phyloP scores from a whole-genome alignment of 2,888 invertebrate genomes.

The Drosophila prolongata region DNA sequence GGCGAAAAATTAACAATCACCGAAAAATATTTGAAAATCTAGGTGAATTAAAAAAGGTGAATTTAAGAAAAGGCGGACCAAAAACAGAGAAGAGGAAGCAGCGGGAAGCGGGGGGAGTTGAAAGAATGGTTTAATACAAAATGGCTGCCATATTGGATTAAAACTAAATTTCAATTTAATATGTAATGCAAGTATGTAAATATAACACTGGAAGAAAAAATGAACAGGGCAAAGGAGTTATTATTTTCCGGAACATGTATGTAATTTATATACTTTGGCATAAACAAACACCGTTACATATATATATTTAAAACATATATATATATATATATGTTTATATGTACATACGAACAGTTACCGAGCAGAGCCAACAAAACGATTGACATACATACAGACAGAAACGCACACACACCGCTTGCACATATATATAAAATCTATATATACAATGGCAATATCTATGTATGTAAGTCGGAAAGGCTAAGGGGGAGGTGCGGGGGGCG shows the following conservation, averaged over 20 bases:
- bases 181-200: constrained; percentile 49
- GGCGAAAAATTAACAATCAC: constrained; percentile 43
- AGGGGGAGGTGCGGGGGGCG: constrained; percentile 52
- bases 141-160: constrained; percentile 82
- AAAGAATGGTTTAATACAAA: constrained; percentile 77
- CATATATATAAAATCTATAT: constrained; percentile 41
- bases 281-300: constrained; percentile 19
- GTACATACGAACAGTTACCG: constrained; percentile 70
- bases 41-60: constrained; percentile 60
- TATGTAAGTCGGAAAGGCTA: constrained; percentile 14
- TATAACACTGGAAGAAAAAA: constrained; percentile 34
- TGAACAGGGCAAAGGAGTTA: constrained; percentile 10
- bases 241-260: constrained; percentile 19
- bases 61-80: constrained; percentile 24
- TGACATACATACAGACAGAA: constrained; percentile 65
- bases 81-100: constrained; percentile 16
- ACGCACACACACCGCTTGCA: constrained; percentile 42
- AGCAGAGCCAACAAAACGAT: constrained; percentile 69
- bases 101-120: constrained; percentile 31
- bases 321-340: constrained; percentile 36
- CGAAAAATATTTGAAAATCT: constrained; percentile 62
- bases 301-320: constrained; percentile 22
- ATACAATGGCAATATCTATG: constrained; percentile 24
- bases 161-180: constrained; percentile 78
- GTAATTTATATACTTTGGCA: constrained; percentile 31